These are phyloP conservation scores for Troilus luridus DNA, from an alignment of 2,888 invertebrate genomes.

Conservation along the genomic window DNA sequence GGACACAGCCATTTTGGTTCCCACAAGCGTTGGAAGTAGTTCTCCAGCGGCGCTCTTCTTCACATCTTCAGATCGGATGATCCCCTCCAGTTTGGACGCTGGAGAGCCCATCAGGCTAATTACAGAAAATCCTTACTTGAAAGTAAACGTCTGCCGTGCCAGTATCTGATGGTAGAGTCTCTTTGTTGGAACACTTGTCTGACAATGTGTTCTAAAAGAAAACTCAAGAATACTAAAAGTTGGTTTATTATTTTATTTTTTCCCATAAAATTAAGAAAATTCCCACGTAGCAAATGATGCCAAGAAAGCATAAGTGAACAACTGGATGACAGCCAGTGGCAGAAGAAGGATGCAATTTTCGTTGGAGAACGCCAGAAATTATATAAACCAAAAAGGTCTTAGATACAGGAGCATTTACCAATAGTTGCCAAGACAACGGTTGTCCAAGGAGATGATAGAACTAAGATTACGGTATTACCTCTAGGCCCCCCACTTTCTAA, in stretches of 20 bases:
- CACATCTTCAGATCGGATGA: background rate
- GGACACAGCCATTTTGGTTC: constrained; percentile 55
- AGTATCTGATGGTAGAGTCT: background rate
- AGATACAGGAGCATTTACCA: too few species aligned
- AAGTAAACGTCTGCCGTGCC: background rate
- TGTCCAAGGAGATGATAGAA: too few species aligned
- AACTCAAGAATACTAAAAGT: background rate
- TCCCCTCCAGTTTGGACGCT: background rate
- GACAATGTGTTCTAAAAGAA: background rate
- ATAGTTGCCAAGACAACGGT: too few species aligned
- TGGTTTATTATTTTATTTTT: background rate
- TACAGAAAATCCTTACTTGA: background rate
- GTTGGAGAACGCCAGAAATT: too few species aligned
- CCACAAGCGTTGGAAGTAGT: constrained; percentile 41
- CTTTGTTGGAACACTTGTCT: background rate
- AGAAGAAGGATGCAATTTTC: too few species aligned
- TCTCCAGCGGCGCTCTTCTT: background rate
- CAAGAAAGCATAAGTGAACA: too few species aligned
- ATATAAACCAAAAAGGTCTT: too few species aligned
- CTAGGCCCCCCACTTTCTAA: too few species aligned
- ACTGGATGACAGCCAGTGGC: too few species aligned
- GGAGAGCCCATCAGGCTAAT: background rate
- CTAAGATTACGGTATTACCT: too few species aligned
- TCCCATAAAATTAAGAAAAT: background rate
- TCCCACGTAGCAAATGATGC: too few species aligned